Base-by-base conservation (phyloP, 2,113 vertebrate species). In the Mus spicilegus region DNA sequence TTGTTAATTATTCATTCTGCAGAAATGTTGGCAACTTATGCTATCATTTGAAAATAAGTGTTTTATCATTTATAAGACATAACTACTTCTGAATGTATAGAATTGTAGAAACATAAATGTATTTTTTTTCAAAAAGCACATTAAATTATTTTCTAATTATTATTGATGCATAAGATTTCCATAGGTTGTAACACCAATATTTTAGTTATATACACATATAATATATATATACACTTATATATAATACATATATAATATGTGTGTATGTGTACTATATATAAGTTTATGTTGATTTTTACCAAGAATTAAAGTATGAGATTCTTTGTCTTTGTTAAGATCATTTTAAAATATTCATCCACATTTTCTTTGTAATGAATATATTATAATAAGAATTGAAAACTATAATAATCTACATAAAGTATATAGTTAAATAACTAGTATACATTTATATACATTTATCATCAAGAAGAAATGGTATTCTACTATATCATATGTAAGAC, bases 61-160 rank as follows among this genome's bases (percentile, higher is more conserved):
- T 88, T 16, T 77, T 94, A 39, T 67, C 33, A 46, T 51, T 96
- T 77, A 30, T 39, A 91, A 30, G 16, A 78, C 42, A 87, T 20
- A 78, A 72, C 77, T 69, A 26, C 8, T 54, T 95, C 58, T 82
- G 6, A 17, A 93, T 89, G 33, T 87, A 11, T 87, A 87, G 56
- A 91, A 20, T 39, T 39, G 5, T 90, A 5, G 86, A 94, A 96
- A 4, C 2, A 87, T 24, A 78, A 46, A 72, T 13, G 51, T 49
- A 80, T 17, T 22, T 92, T 9, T 86, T 84, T 65, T 36, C 20
- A 70, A 78, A 67, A 67, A 67, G 26, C 51, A 90, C 49, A 86
- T 46, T 94, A n/a, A 61, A 88, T 65, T 72, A 90, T 84, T 94
- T 96, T 92, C 42, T 51, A 75, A 67, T 67, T 67, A 9, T 56